phyloP scores from a whole-genome alignment of 2,797 vertebrate genomes.

The Moxostoma hubbsi region DNA sequence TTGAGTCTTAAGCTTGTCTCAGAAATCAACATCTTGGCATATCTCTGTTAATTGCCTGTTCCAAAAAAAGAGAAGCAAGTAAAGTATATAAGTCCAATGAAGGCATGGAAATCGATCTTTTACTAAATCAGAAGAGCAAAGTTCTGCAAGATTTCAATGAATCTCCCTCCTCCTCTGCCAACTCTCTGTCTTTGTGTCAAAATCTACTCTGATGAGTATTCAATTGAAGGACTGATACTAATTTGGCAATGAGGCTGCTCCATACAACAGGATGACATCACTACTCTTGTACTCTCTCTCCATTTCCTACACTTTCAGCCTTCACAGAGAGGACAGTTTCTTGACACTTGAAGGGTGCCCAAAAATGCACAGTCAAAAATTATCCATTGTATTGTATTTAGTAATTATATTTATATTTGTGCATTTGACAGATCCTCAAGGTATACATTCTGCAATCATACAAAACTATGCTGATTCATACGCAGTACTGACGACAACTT shows the following conservation, averaged over 20 bases:
- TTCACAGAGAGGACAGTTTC: constrained; percentile 1
- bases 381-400: constrained; percentile 8
- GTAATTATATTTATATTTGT: too few relatives aligned
- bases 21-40: constrained; percentile 61
- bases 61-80: constrained; percentile 57
- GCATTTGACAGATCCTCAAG: too few relatives aligned
- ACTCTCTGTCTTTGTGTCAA: constrained; percentile 39
- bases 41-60: constrained; percentile 55
- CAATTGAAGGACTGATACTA: constrained; percentile 30
- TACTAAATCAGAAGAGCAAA: constrained; percentile 40
- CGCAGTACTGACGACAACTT: not conserved
- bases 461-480: constrained; percentile 1
- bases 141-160: constrained; percentile 44
- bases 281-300: constrained; percentile 20
- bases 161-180: constrained; percentile 34
- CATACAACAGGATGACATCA: constrained; percentile 30
- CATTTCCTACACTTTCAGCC: constrained; percentile 10
- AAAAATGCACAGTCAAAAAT: constrained; percentile 4
- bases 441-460: not conserved
- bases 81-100: constrained; percentile 65
- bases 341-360: constrained; percentile 8
- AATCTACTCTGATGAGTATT: constrained; percentile 43
- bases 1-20: constrained; percentile 56
- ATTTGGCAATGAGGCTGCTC: constrained; percentile 37
- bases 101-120: constrained; percentile 51